Evolutionary conservation across 37 sponge, comb jelly and placozoan genomes (phyloP).

Genomic region (Oopsacas minuta): DNA sequence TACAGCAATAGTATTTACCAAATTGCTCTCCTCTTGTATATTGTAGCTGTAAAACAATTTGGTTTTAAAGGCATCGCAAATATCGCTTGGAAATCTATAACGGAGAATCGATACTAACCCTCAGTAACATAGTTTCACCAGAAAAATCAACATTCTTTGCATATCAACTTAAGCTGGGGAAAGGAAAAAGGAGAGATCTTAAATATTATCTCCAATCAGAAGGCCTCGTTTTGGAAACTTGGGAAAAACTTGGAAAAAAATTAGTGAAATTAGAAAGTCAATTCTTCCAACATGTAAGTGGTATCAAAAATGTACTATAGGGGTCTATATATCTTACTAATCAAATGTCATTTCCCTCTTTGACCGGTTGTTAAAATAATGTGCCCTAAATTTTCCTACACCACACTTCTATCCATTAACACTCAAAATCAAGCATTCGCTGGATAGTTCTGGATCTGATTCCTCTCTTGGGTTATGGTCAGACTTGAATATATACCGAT

Average conservation of each 20-base stretch:
- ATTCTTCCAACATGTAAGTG: not conserved
- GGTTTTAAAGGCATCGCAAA: not conserved
- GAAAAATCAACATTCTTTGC: not conserved
- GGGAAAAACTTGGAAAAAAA: conserved; percentile 4
- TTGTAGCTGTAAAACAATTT: not conserved
- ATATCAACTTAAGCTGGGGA: not conserved
- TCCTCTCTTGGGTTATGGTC: not conserved
- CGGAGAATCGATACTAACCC: not conserved
- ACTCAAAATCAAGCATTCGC: not conserved
- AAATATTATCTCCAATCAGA: conserved; percentile 13
- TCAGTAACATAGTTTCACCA: not conserved
- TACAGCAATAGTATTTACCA: too few species aligned
- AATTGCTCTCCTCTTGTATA: not conserved
- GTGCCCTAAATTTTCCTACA: not conserved
- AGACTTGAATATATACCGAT: not conserved
- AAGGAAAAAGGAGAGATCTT: not conserved
- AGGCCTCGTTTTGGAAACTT: not conserved
- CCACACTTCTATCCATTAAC: conserved; percentile 13
- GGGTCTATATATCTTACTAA: not conserved
- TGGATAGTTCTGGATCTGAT: not conserved
- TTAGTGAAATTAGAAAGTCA: not conserved
- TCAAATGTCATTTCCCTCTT: not conserved
- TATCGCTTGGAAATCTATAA: conserved; percentile 7
- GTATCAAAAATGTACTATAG: not conserved
- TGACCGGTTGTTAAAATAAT: not conserved